Evolutionary conservation across 1,140 invertebrate species (phyloP), one percentile per base, ranked within the genome.

Genomic region (Lepidurus arcticus): DNA sequence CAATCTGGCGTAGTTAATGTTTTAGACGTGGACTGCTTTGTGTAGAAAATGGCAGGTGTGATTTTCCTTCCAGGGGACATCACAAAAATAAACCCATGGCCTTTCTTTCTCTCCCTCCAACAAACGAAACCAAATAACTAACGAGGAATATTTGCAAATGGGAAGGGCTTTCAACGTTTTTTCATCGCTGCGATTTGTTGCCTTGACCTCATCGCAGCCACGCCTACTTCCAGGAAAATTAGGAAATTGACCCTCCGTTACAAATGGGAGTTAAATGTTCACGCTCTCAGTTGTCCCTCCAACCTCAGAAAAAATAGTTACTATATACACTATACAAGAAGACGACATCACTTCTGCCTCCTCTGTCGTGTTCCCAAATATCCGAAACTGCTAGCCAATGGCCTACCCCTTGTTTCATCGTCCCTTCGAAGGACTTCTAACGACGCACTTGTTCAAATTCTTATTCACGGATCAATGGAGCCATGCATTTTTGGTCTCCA

Each of bases 281-380:
- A 21, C 53, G 1, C 21, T 65, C n/a, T 65, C 53, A 65, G 8
- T 13, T 65, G 53, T 65, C 53, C 53, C 53, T 65, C 21, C 53
- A 65, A 65, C 53, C 53, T 65, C 53, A 65, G n/a, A 65, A 65
- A 65, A 65, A 65, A 65, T 65, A 65, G 53, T n/a, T 65, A 65
- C 53, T 65, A 65, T 65, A 65, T 65, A 65, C 53, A 65, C 53
- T 65, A 21, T 65, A 65, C 53, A 65, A 65, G 13, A 65, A 65
- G 13, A 21, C 34, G 6, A 11, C 44, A 47, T 24, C 10, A 13
- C 34, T 42, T 42, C 65, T 73, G 11, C 42, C 65, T 65, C 26
- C 13, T 9, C 10, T 21, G 24, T 21, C 26, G 21, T 21, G 7
- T 73, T 76, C 13, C 1, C 44, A 75, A 42, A 75, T 75, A 16